Evolutionary conservation across 1,140 invertebrate genomes (phyloP), one percentile per base, ranked within the genome.

Genomic region (Asbolus verrucosus): DNA sequence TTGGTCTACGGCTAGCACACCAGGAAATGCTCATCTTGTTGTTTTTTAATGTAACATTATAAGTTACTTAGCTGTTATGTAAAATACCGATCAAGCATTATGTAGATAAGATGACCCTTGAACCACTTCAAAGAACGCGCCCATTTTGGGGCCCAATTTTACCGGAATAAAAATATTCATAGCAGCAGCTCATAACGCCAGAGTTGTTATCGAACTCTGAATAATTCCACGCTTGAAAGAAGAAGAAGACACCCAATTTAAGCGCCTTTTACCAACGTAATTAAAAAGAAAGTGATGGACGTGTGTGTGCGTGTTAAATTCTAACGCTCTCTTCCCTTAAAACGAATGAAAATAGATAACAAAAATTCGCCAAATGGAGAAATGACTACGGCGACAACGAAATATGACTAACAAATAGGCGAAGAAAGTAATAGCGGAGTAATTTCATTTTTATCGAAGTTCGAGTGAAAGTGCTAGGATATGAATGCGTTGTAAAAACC

Each of bases 1-100:
- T 27, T n/a, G n/a, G n/a, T n/a, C n/a, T n/a, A n/a, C n/a, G n/a
- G 16, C 11, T 39, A 15, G 14, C 38, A 15, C 15, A 46, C 16
- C 41, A 14, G 41, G 41, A 46, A 46, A 46, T 46, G 41, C 19
- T 46, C 41, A 46, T 46, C 41, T 46, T 39, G 38, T 39, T 6
- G 14, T 6, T 39, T 11, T 15, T 39, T 46, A 18, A 46, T 18
- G 19, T 46, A 31, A 60, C 54, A 30, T 65, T 33, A 54, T 70
- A 69, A 46, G 14, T 21, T 60, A 31, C 27, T 27, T 59, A 59
- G 27, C 13, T 43, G 27, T 59, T 60, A 13, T 14, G 27, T 8
- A 59, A 68, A 21, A 21, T 31, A 54, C 21, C 59, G n/a, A n/a
- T n/a, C n/a, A n/a, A n/a, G n/a, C n/a, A n/a, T n/a, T n/a, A n/a